phyloP scores from a whole-genome alignment of 2,113 vertebrate genomes.

The Malaclemys terrapin region DNA sequence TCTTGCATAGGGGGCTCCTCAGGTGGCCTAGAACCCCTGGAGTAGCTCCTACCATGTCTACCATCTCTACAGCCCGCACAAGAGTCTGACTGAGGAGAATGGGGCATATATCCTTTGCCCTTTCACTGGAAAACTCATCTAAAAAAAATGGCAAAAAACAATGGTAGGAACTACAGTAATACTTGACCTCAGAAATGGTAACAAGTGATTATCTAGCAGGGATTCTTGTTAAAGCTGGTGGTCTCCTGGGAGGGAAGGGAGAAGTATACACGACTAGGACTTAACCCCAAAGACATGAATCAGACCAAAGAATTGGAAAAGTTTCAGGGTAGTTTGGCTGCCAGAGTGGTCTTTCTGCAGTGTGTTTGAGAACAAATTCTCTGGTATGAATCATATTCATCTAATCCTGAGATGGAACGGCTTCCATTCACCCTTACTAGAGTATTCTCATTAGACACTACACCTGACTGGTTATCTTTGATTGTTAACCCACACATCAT shows the following conservation, averaged over 20 bases:
- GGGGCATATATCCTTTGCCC: rapidly evolving
- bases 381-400: rapidly evolving
- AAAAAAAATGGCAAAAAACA: rapidly evolving
- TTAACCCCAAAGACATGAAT: rapidly evolving
- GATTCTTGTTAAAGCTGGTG: background rate
- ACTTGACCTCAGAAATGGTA: background rate
- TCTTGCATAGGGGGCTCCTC: background rate
- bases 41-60: background rate
- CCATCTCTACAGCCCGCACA: background rate
- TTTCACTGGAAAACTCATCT: background rate
- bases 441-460: background rate
- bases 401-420: rapidly evolving
- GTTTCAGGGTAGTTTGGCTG: background rate
- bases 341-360: rapidly evolving
- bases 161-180: rapidly evolving
- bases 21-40: background rate
- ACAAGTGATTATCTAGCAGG: background rate
- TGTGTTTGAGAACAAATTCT: background rate
- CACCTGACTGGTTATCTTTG: background rate
- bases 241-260: background rate
- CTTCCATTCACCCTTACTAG: background rate
- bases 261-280: background rate
- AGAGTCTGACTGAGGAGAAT: background rate
- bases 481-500: background rate
- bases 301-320: background rate